Percentiles rank a stretch among this genome's conserved stretches.
phyloP scores from a whole-genome alignment of 2,113 vertebrate genomes.

The Pangasianodon hypophthalmus region DNA sequence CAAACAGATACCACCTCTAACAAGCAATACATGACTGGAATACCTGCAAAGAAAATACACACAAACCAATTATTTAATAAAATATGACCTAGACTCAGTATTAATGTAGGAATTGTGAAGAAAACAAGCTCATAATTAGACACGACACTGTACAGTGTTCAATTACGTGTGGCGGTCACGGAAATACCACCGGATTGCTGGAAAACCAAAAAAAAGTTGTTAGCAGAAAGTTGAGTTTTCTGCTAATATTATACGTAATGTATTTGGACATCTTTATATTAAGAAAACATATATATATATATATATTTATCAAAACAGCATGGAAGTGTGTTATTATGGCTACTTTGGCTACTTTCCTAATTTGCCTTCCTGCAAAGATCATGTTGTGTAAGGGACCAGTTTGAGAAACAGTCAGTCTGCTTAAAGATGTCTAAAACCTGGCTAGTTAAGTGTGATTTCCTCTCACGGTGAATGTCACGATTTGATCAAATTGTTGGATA shows the following conservation, averaged over 20 bases:
- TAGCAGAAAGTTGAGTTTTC: too few relatives aligned
- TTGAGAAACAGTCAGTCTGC: too few relatives aligned
- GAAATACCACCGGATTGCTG: not conserved
- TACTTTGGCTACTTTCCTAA: too few relatives aligned
- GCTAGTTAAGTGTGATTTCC: not conserved
- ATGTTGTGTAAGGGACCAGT: too few relatives aligned
- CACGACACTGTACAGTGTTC: not conserved
- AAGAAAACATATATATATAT: too few relatives aligned
- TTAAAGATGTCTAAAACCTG: too few relatives aligned
- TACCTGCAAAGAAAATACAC: slow-evolving; percentile 71
- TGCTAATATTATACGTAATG: too few relatives aligned
- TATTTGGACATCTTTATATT: too few relatives aligned
- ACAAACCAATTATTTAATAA: not conserved
- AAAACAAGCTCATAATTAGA: not conserved
- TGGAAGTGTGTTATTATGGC: too few relatives aligned
- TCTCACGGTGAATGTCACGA: not conserved
- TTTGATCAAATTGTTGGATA: not conserved
- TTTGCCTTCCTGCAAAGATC: too few relatives aligned
- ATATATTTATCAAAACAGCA: too few relatives aligned
- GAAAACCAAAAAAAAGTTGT: too few relatives aligned
- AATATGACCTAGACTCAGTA: not conserved
- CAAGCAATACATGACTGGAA: slow-evolving; percentile 96
- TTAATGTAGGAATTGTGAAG: not conserved
- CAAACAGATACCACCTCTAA: slow-evolving; percentile 92
- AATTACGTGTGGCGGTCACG: not conserved